These are phyloP conservation scores for Phasia obesa DNA, from an alignment of 2,888 invertebrate genomes.

Conservation along the genomic window DNA sequence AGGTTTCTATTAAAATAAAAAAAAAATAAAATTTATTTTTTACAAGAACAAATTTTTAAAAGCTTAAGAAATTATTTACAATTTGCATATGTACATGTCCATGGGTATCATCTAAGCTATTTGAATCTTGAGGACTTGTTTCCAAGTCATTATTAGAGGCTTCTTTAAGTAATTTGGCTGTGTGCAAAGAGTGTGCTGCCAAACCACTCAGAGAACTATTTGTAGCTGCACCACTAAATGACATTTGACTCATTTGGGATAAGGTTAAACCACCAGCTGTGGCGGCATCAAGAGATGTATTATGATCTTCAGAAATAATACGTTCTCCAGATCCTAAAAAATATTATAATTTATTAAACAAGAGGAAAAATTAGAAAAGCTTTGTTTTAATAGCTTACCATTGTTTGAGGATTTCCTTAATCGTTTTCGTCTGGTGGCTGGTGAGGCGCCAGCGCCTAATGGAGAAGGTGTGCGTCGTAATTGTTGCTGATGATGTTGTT, in stretches of 20 bases:
- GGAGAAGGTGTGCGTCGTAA: constrained; percentile 83
- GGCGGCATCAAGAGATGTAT: constrained; percentile 79
- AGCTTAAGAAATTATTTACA: constrained; percentile 75
- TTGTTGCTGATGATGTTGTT: constrained; percentile 86
- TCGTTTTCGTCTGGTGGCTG: constrained; percentile 85
- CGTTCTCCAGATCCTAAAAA: constrained; percentile 83
- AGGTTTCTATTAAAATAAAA: constrained; percentile 78
- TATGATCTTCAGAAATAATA: constrained; percentile 83
- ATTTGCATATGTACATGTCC: constrained; percentile 83
- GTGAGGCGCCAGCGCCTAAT: constrained; percentile 85
- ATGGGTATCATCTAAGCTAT: constrained; percentile 83
- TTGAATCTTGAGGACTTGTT: constrained; percentile 83
- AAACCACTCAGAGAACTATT: constrained; percentile 77
- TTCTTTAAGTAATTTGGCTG: constrained; percentile 82
- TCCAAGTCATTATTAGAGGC: constrained; percentile 83
- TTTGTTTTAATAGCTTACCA: constrained; percentile 77
- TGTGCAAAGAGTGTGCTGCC: constrained; percentile 80
- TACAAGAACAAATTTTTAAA: background rate
- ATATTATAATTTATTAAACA: background rate
- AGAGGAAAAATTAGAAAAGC: constrained; percentile 48
- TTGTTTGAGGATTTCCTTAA: constrained; percentile 86
- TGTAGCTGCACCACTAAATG: constrained; percentile 82
- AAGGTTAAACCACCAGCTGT: constrained; percentile 81
- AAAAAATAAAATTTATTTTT: constrained; percentile 53
- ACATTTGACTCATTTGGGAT: constrained; percentile 83